Evolutionary conservation across 1,140 invertebrate species (phyloP), one percentile per base, ranked within the genome.

Genomic region (Lysiphlebus fabarum): DNA sequence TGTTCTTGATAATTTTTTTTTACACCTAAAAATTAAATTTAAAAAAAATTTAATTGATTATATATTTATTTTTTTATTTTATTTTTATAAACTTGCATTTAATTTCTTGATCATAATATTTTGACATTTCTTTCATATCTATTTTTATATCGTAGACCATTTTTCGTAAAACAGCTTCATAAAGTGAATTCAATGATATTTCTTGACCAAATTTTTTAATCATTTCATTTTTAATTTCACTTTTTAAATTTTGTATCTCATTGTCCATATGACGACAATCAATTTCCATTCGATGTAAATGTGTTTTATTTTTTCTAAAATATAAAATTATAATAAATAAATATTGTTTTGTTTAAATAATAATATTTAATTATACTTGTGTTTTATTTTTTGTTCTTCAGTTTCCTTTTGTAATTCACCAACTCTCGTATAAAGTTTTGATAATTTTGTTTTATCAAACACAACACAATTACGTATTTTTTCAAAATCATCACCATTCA

Each of bases 321-420:
- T 26, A 26, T 8, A 56, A 53, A 62, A n/a, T n/a, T n/a, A n/a
- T n/a, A n/a, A n/a, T n/a, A n/a, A n/a, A n/a, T n/a, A 59, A 51
- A 51, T 50, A 9, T 41, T n/a, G n/a, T n/a, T n/a, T n/a, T n/a
- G n/a, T n/a, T n/a, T n/a, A n/a, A n/a, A n/a, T n/a, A n/a, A n/a
- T 42, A 44, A 53, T 53, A 53, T 43, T 14, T 67, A 68, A 63
- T 72, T 81, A 87, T 26, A 26, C 84, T 78, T 82, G 65, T 85
- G 81, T 67, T 83, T 83, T 56, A 77, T 80, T 60, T 83, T 81
- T 63, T 87, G 82, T 5, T 82, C 71, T 11, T 73, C 65, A 38
- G 85, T 87, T 67, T 90, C 88, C 12, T 83, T 72, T 59, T 87
- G 78, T 6, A 90, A 70, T 68, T 87, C 81, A 45, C 82, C 83